Evolutionary conservation across 2,888 invertebrate species (phyloP), one percentile per base, ranked within the genome.

Genomic region (Nephrotoma appendiculata): DNA sequence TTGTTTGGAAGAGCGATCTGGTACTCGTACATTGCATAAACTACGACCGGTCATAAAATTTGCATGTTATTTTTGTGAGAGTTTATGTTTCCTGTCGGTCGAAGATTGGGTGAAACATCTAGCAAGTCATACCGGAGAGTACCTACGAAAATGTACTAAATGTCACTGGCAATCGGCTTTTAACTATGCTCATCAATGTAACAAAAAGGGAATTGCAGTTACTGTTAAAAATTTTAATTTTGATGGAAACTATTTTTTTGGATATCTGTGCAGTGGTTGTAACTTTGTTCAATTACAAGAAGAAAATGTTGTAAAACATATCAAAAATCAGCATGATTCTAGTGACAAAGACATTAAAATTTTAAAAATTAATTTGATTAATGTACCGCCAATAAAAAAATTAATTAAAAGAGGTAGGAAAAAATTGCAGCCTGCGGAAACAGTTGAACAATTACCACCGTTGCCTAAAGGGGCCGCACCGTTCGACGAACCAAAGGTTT

Each of bases 91-190:
- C 2, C 88, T 89, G 0, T 15, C 88, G 0, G 87, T 87, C 0
- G 15, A 57, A 1, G 48, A 87, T 12, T 91, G 91, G 90, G 84
- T 95, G 89, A 95, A 96, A 90, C 97, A 97, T 89, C 92, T 96
- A 71, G 94, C 94, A 41, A 93, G 92, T 85, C 97, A 97, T 87
- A 97, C 96, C 0, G 97, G 97, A 0, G 97, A 97, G 91, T 95
- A 94, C 88, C 92, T 94, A 87, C 94, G 94, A 87, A 90, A 92
- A 41, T 97, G 96, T 90, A 93, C 93, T 0, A 91, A 92, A 85
- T 97, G 96, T 87, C 88, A 87, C n/a, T 87, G 87, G 43, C 86
- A 83, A 83, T 83, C 87, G n/a, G 86, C 88, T 5, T 71, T 71
- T 31, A 31, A 31, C 6, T 87, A 87, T 42, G 84, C 87, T 57